Base-by-base conservation (phyloP, 2,888 invertebrate genomes). In the Operophtera brumata region DNA sequence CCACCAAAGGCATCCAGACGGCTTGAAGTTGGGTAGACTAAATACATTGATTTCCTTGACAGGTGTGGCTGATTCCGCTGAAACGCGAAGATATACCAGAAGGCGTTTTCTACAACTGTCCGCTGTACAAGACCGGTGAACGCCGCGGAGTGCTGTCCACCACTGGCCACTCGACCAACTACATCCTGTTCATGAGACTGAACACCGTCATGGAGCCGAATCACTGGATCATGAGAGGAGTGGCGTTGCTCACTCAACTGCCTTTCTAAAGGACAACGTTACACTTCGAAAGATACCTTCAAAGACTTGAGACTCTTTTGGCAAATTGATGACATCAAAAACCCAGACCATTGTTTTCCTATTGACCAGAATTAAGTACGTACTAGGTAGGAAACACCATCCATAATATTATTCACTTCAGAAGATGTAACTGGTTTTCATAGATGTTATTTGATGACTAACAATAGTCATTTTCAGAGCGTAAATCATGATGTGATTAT, bases 121-220 rank as follows among this genome's bases (percentile, higher is more conserved):
- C 98, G 0, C 92, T 97, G 42, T 98, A 98, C 89, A 97, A 97
- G 90, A 98, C 97, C 0, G 93, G 96, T 1, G 97, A 97, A 76
- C 90, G 98, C 35, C 93, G 95, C 57, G 97, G 97, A 35, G 93
- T 94, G 10, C 91, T 98, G 47, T 97, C 97, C 49, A 98, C 97
- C 6, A 97, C 97, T 0, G 97, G 97, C 0, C 97, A 97, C 82
- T 97, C 97, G 63, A 97, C 97, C 54, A 98, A 98, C 91, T 98
- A 97, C 77, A 96, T 98, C 41, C 94, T 97, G 51, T 94, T 93
- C 66, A 95, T 98, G 93, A 85, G 92, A 57, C 86, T 98, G 58
- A 92, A 92, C 58, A 94, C 96, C 0, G 80, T 88, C 8, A 82
- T 91, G 61, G 90, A 93, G 0, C 90, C 93, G 10, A 92, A 95